Base-by-base conservation (phyloP, 1,140 invertebrate genomes). In the Drosophila teissieri region DNA sequence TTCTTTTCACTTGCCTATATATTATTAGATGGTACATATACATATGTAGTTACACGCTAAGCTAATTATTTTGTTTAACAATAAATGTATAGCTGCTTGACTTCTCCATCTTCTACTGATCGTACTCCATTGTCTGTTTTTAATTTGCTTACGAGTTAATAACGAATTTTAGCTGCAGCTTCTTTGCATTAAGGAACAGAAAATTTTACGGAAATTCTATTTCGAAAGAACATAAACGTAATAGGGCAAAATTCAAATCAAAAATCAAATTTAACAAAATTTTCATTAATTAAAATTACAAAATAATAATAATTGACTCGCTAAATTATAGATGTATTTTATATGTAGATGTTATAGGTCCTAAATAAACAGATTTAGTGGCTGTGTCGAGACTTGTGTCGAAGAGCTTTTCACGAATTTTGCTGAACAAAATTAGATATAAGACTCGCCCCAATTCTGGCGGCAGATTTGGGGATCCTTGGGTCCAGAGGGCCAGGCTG, bases 31-130 rank as follows among this genome's bases (percentile, higher is more conserved):
- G 78, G 74, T 85, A 85, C 83, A 82, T 85, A 82, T 84, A 84
- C 77, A 84, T 84, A 84, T 80, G 78, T 85, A 85, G 73, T 85
- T 85, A 86, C 82, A 88, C 58, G 82, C 82, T 86, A 86, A 76
- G 78, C 82, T 86, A 86, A 88, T 68, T 86, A 86, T 86, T 78
- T 86, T 86, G 78, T 86, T 86, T 86, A 86, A 86, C 82, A 86
- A 86, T 86, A 88, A 86, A 73, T 88, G 83, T 82, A 75, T 88
- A 86, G 83, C 83, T 88, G 75, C 75, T 79, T 60, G 82, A 80
- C 82, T 81, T 60, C 40, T 24, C 6, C 55, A 19, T 78, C 49
- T 17, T 40, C 19, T 34, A 24, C 19, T 53, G 17, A 61, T 60
- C 49, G 7, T 53, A 17, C 37, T 73, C 65, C 49, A 46, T 55